Base-by-base conservation (phyloP, 2,888 invertebrate species). In the Hypselothyrea guttata region DNA sequence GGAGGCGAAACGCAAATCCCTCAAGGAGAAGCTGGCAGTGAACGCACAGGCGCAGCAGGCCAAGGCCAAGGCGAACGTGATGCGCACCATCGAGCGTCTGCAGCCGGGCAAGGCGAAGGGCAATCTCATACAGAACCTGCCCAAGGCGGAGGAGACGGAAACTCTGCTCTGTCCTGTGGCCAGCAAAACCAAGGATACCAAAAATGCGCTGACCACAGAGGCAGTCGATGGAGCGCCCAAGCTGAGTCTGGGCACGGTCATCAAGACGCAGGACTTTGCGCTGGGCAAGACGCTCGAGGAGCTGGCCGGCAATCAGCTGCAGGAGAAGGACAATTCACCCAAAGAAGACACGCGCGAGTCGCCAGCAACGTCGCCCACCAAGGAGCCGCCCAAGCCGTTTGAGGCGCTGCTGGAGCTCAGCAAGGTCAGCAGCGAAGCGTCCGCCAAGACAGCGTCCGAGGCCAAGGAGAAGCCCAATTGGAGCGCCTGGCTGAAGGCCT, bases 401-500 rank as follows among this genome's bases (percentile, higher is more conserved):
- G 85, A 78, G 30, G 72, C 73, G n/a, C 49, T 69, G 5, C 48
- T 64, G 0, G 86, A 88, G 11, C 56, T 79, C 0, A 86, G 83
- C 37, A 72, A 79, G 18, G 40, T 59, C 0, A 85, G 77, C 2
- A 86, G 82, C 28, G 71, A 71, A n/a, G 5, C 22, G 4, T 28
- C 45, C 0, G 38, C 60, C 7, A 71, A 71, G 15, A 40, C 57
- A 1, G 49, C 67, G 0, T 18, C 41, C 0, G 72, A 72, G 22
- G 40, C 46, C 0, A 75, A 76, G 41, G 86, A 86, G 48, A 88
- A 88, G 46, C 96, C 97, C 0, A 96, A 97, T 90, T 91, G 96
- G 53, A 96, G 96, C 87, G 97, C 96, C 22, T 97, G 97, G 97
- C 95, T 97, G 66, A 96, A 96, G 90, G 97, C 97, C 0, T 97